phyloP scores from a whole-genome alignment of 2,797 vertebrate species.

The Labeo calbasu region DNA sequence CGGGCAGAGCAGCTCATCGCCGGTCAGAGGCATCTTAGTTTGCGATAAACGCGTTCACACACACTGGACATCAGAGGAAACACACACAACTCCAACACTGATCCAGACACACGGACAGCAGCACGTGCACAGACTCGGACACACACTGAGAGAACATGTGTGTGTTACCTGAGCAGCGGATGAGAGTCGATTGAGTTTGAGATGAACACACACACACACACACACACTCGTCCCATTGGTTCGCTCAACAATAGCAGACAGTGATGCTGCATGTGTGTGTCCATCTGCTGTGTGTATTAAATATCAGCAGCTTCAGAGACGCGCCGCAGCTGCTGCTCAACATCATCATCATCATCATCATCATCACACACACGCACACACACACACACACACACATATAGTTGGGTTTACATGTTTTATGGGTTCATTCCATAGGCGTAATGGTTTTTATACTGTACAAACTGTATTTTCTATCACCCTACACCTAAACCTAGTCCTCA shows the following conservation, averaged over 20 bases:
- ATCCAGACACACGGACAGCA: background rate
- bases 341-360: no score
- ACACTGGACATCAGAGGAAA: background rate
- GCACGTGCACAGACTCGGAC: constrained; percentile 16
- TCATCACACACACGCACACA: background rate
- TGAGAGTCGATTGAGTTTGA: constrained; percentile 26
- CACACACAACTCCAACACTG: constrained; percentile 43
- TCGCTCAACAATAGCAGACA: constrained; percentile 32
- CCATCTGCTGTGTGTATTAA: constrained; percentile 73
- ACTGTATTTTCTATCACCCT: no score
- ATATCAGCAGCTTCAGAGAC: constrained; percentile 70
- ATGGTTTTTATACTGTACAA: no score
- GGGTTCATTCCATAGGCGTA: no score
- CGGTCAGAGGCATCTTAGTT: constrained; percentile 75
- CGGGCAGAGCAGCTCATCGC: constrained; percentile 74
- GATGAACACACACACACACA: background rate
- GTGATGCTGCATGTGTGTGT: constrained; percentile 35
- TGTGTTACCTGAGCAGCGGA: constrained; percentile 27
- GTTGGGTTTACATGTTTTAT: no score
- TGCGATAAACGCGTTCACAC: constrained; percentile 51
- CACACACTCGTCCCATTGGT: constrained; percentile 15
- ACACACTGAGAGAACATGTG: constrained; percentile 35
- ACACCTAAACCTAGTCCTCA: no score
- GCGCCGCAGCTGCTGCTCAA: background rate
- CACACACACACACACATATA: background rate